Evolutionary conservation across 64 coral and sea anemone species (phyloP), one percentile per base, ranked within the genome.

Genomic region (Orbicella faveolata): DNA sequence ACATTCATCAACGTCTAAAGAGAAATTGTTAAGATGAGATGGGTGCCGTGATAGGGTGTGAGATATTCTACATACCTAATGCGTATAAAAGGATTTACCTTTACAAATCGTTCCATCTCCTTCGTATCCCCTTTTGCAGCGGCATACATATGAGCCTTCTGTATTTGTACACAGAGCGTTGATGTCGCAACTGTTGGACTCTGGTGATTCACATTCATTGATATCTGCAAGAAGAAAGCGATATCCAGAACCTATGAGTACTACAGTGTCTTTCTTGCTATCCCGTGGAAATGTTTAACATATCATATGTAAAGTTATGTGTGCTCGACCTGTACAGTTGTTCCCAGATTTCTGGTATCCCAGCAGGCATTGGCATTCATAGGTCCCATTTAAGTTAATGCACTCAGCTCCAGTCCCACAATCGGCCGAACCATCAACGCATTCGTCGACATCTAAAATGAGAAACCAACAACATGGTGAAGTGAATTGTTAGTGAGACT

Each of bases 81-180:
- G 1, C 1, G 21, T n/a, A 6, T 70, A 5, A 26, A n/a, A 25
- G 21, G 17, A 57, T 21, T 20, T 75, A 88, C 85, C 85, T 55
- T 26, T 54, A 66, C 85, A 88, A 19, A 18, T 23, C 0, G 13
- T n/a, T 2, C 85, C 85, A 76, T 88, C 69, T 37, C 85, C 85
- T 88, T 74, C 54, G 68, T 75, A 88, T 30, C 85, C 85, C 39
- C 17, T 57, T 14, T 57, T 36, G 54, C 85, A 88, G 5, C 85
- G 85, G 69, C 85, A 88, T 17, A 88, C 85, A 61, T 88, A 88
- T 8, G 48, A 88, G n/a, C 85, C 85, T 75, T 88, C 70, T 9
- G 72, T 88, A 23, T 88, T 88, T n/a, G 85, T 88, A n/a, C 85
- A 88, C 44, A 88, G 69, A 9, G 85, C 68, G 25, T 88, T 88